Evolutionary conservation across 1,140 invertebrate genomes (phyloP).

Genomic region (Cylas formicarius): DNA sequence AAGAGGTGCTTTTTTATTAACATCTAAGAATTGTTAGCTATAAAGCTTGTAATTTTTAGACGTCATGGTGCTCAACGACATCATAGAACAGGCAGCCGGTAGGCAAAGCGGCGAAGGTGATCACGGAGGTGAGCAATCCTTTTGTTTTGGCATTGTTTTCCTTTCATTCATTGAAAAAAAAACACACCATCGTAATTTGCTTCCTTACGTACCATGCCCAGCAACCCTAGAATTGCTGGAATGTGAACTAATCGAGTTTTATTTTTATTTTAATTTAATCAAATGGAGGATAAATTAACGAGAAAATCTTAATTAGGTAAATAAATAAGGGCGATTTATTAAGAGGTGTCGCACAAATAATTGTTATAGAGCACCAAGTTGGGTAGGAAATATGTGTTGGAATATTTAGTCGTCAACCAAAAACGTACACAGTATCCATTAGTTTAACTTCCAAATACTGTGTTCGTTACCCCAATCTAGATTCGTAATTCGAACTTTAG

Average conservation of each 20-base stretch:
- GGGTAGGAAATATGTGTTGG: slow-evolving; percentile 21
- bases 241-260: slow-evolving; percentile 31
- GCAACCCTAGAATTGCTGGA: slow-evolving; percentile 24
- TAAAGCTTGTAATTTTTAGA: slow-evolving; percentile 53
- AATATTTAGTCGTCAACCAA: too few species aligned
- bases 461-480: too few species aligned
- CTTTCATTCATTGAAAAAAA: slow-evolving; percentile 14
- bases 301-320: slow-evolving; percentile 33
- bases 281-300: slow-evolving; percentile 31
- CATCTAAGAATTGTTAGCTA: background rate
- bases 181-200: slow-evolving; percentile 40
- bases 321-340: slow-evolving; percentile 22
- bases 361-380: slow-evolving; percentile 28
- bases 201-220: slow-evolving; percentile 24
- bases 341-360: slow-evolving; percentile 27
- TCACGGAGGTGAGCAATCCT: slow-evolving; percentile 82
- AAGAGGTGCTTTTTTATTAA: slow-evolving; percentile 58
- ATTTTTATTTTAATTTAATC: slow-evolving; percentile 30
- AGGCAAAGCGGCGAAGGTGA: slow-evolving; percentile 77
- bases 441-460: too few species aligned
- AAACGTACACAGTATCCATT: too few species aligned
- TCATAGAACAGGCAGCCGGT: slow-evolving; percentile 91
- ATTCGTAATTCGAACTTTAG: too few species aligned
- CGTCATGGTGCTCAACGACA: slow-evolving; percentile 95
- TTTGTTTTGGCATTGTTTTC: background rate